A percentile compares a stretch with the other conserved stretches of the same genome.
Evolutionary conservation across 2,797 vertebrate genomes (phyloP).

Genomic region (Acanthornis magna): DNA sequence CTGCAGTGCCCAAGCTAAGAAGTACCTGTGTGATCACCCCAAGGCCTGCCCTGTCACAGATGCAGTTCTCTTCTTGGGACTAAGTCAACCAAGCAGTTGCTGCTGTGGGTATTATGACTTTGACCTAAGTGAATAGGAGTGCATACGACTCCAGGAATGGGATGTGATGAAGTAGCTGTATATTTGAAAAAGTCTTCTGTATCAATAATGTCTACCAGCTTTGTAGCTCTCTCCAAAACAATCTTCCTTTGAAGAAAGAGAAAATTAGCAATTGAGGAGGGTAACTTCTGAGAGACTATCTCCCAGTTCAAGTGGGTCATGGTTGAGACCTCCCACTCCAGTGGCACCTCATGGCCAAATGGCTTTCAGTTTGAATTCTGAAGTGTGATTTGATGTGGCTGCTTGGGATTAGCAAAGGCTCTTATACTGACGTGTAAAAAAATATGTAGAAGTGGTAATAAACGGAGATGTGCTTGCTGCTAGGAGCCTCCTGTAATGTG

Average conservation of each 20-base stretch:
- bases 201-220: neutral
- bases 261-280: neutral
- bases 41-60: neutral
- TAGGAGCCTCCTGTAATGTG: fast-evolving
- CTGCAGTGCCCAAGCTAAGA: neutral
- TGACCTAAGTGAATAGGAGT: neutral
- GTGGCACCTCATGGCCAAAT: neutral
- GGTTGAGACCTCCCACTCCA: neutral
- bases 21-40: neutral
- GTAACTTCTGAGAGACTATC: neutral
- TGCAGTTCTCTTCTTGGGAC: neutral
- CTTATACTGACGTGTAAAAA: neutral
- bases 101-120: neutral
- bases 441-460: neutral
- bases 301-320: neutral
- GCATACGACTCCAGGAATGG: neutral
- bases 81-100: neutral
- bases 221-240: neutral
- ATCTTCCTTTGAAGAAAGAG: neutral
- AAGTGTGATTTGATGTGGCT: neutral
- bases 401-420: neutral
- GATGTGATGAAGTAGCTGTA: neutral
- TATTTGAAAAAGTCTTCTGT: neutral
- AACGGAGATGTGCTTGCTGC: neutral
- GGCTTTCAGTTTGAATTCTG: neutral